phyloP scores from a whole-genome alignment of 2,888 invertebrate species.

The Agrochola lychnidis region DNA sequence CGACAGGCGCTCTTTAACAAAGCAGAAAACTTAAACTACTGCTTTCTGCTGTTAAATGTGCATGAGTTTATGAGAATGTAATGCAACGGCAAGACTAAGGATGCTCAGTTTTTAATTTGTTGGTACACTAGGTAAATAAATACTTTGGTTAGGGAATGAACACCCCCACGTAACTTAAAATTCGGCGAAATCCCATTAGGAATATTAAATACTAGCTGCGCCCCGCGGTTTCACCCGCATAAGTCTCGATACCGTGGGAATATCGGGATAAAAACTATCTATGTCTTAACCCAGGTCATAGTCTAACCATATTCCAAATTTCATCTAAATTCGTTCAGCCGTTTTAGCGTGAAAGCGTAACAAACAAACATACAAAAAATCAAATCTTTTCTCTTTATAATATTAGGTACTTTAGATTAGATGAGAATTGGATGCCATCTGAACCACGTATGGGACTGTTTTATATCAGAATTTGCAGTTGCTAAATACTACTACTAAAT shows the following conservation, averaged over 20 bases:
- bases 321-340: no score
- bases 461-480: background rate
- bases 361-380: no score
- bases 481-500: no score
- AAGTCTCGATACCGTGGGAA: no score
- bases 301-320: no score
- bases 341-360: no score
- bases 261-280: no score
- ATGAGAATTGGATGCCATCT: background rate
- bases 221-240: no score
- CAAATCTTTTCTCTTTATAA: no score
- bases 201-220: background rate
- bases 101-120: background rate
- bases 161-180: background rate
- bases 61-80: background rate
- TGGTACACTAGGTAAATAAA: background rate
- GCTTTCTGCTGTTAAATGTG: constrained; percentile 8
- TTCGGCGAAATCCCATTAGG: background rate
- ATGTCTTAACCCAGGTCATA: no score
- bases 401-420: no score
- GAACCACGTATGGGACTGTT: background rate
- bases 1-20: background rate
- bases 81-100: background rate
- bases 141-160: background rate
- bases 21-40: no score